phyloP scores from a whole-genome alignment of 2,113 vertebrate species.

The Dicentrarchus labrax region DNA sequence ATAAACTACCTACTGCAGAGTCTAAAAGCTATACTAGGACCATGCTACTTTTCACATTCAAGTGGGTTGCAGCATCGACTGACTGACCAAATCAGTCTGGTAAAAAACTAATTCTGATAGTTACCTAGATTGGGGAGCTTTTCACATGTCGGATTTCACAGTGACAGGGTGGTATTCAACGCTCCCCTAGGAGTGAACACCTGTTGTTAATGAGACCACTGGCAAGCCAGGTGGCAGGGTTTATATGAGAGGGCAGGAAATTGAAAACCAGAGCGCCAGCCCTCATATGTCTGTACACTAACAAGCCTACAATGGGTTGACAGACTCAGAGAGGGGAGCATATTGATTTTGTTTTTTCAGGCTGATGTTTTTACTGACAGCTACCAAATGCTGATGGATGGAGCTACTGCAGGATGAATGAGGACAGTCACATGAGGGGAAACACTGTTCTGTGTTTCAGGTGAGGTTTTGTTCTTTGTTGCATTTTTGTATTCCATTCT shows the following conservation, averaged over 20 bases:
- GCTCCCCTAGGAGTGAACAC: not conserved
- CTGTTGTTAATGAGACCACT: not conserved
- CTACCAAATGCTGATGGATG: slow-evolving; percentile 12
- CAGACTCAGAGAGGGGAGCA: not conserved
- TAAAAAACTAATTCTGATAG: not conserved
- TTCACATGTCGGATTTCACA: not conserved
- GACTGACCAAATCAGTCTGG: not conserved
- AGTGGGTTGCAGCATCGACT: too few species aligned
- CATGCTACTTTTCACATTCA: too few species aligned
- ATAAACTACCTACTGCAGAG: too few species aligned
- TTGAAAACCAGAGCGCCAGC: not conserved
- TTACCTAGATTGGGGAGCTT: not conserved
- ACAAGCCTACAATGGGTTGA: not conserved
- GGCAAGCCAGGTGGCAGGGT: not conserved
- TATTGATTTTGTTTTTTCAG: slow-evolving; percentile 4
- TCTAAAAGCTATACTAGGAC: too few species aligned
- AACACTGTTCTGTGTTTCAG: not conserved
- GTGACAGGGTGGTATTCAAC: not conserved
- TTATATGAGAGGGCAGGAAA: not conserved
- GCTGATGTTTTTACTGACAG: slow-evolving; percentile 17
- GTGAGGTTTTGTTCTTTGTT: not conserved
- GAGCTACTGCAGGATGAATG: not conserved
- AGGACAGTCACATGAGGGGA: slow-evolving; percentile 1
- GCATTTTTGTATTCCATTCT: not conserved
- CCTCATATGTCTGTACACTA: not conserved